Base-by-base conservation (phyloP, 2,888 invertebrate species). In the Flabesymbios commensalis region DNA sequence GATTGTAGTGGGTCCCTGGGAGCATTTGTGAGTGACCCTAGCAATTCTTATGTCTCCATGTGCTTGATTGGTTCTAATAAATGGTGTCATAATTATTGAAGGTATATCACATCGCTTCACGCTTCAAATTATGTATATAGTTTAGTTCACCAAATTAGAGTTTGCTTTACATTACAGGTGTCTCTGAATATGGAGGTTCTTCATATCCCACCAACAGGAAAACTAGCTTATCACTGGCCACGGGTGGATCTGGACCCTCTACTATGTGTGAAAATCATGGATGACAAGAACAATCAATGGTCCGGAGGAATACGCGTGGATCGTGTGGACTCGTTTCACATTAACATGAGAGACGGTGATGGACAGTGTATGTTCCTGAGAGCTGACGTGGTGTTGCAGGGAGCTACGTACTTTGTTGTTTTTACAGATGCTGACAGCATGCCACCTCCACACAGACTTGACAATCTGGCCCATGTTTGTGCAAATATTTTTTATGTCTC, bases 191-290 rank as follows among this genome's bases (percentile, higher is more conserved):
- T n/a, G n/a, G n/a, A n/a, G n/a, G n/a, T n/a, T n/a, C n/a, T n/a
- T n/a, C n/a, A n/a, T n/a, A n/a, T n/a, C n/a, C n/a, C n/a, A n/a
- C n/a, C n/a, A n/a, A n/a, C n/a, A n/a, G n/a, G 93, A 79, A 91
- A 90, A 81, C 88, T 96, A 84, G 92, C 97, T 22, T 99, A 95
- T 85, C 96, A 99, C 84, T 99, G 98, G 96, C 91, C 95, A 54
- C 88, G 93, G 66, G 87, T 91, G 73, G 96, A 96, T 79, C 90
- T 91, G 70, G 92, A 93, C 75, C 92, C 91, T 76, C 85, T 94
- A 74, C 86, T 98, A 51, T 94, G 95, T 84, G 91, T 94, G 51
- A 88, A 91, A 42, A 86, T 94, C 65, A 85, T 89, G 64, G 89
- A 80, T 58, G 52, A 67, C n/a, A 57, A 65, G 19, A 63, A 87